Base-by-base conservation (phyloP, 2,797 vertebrate genomes). In the Malurus leucopterus region DNA sequence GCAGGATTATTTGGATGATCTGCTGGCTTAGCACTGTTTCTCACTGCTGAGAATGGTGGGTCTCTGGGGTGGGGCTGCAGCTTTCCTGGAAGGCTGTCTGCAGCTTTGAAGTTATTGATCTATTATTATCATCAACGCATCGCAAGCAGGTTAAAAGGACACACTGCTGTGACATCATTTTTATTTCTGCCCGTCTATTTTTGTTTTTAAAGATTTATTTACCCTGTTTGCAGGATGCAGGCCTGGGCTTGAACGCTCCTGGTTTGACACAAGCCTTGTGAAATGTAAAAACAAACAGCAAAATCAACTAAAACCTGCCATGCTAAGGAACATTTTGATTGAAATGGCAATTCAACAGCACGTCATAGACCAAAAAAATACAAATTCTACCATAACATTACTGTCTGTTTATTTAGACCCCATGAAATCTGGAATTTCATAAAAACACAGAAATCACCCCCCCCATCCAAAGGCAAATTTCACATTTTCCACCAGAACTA, bases 91-190 rank as follows among this genome's bases (percentile, higher is more conserved):
- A 92, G 80, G 64, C 73, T 76, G 74, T 70, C 57, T 51, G n/a
- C 57, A 59, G 59, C 67, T 88, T 89, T 81, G 24, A 74, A 89
- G 72, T 62, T 95, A 95, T 94, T 81, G 88, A 95, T 91, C 85
- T 93, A 89, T 86, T 89, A 84, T 83, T 89, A 73, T 55, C 65
- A 85, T 40, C 49, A 40, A 38, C 80, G 40, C 14, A 22, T 36
- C 70, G 90, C 46, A 72, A 67, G 49, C 78, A 65, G 58, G 47
- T 47, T 88, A 82, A 74, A 86, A 70, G 54, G 55, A 87, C 24
- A 57, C 49, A 67, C 50, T 70, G 15, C 71, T 38, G 19, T 88
- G 83, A 92, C 50, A 82, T 84, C 2, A 76, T 38, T 84, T 82
- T 84, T 71, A 92, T 92, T 92, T 77, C 67, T 85, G 72, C 69